phyloP scores from a whole-genome alignment of 2,113 vertebrate species.

The Xenopus laevis region DNA sequence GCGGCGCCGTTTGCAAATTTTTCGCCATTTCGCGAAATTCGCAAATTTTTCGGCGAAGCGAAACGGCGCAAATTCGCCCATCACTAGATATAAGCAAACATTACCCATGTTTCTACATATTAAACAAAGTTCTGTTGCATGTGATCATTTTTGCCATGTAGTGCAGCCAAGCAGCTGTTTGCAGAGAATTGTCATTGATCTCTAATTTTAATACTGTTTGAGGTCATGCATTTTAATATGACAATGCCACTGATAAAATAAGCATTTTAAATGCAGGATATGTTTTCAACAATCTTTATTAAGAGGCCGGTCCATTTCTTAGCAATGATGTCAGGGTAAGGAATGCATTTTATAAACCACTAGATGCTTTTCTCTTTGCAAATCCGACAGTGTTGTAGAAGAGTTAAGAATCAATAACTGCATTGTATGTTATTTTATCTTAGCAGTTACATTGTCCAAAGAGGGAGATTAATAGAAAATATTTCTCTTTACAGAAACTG shows the following conservation, averaged over 20 bases:
- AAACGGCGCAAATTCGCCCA: no score
- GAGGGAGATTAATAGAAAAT: neutral
- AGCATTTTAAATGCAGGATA: slow-evolving; percentile 21
- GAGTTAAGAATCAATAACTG: neutral
- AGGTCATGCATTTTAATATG: slow-evolving; percentile 37
- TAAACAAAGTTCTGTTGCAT: no score
- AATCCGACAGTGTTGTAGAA: neutral
- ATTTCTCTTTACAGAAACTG: no score
- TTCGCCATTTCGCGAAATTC: no score
- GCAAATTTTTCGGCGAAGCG: no score
- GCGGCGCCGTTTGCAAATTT: no score
- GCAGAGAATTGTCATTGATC: slow-evolving; percentile 13
- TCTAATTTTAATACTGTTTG: slow-evolving; percentile 29
- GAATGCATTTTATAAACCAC: slow-evolving; percentile 15
- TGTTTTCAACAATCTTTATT: slow-evolving; percentile 29
- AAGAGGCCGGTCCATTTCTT: slow-evolving; percentile 27
- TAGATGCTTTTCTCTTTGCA: neutral
- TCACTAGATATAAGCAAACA: no score
- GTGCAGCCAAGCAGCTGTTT: no score
- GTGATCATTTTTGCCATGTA: no score
- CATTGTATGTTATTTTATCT: slow-evolving; percentile 5
- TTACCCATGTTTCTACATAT: no score
- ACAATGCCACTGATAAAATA: slow-evolving; percentile 31
- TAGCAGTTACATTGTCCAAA: slow-evolving; percentile 1
- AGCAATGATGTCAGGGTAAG: slow-evolving; percentile 10